Percentiles rank a stretch among this genome's conserved stretches.
phyloP scores from a whole-genome alignment of 2,888 invertebrate genomes.

The Eretmocerus hayati region DNA sequence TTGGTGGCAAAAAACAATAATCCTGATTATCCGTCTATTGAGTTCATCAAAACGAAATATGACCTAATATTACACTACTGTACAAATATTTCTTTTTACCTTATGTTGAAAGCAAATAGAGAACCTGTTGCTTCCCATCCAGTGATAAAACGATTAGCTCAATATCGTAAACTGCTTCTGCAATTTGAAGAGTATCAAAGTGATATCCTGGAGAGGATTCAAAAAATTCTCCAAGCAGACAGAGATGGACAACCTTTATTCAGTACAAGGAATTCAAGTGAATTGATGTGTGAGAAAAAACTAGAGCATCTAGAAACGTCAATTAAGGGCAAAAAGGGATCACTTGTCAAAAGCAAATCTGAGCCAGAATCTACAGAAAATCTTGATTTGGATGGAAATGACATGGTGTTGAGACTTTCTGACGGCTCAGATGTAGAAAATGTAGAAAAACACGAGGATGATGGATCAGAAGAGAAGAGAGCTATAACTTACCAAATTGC shows the following conservation, averaged over 20 bases:
- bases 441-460: slow-evolving; percentile 27
- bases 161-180: slow-evolving; percentile 68
- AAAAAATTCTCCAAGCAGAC: slow-evolving; percentile 52
- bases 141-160: slow-evolving; percentile 76
- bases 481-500: slow-evolving; percentile 89
- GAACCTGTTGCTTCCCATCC: slow-evolving; percentile 75
- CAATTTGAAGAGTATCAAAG: slow-evolving; percentile 67
- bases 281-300: slow-evolving; percentile 15
- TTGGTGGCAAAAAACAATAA: slow-evolving; percentile 57
- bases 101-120: slow-evolving; percentile 73
- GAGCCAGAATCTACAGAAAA: slow-evolving; percentile 3
- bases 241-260: slow-evolving; percentile 32
- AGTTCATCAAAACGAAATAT: slow-evolving; percentile 66
- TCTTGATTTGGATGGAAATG: neutral
- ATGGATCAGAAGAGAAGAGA: slow-evolving; percentile 55
- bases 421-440: slow-evolving; percentile 27
- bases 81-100: slow-evolving; percentile 77
- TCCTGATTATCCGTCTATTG: slow-evolving; percentile 59
- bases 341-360: neutral
- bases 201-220: slow-evolving; percentile 62
- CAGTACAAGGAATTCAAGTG: slow-evolving; percentile 23
- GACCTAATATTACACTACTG: slow-evolving; percentile 71
- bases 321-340: slow-evolving; percentile 36
- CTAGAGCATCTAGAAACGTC: slow-evolving; percentile 48
- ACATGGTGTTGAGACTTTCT: too few species aligned